phyloP scores from a whole-genome alignment of 1,140 invertebrate genomes.

The Schlechtendalia chinensis region DNA sequence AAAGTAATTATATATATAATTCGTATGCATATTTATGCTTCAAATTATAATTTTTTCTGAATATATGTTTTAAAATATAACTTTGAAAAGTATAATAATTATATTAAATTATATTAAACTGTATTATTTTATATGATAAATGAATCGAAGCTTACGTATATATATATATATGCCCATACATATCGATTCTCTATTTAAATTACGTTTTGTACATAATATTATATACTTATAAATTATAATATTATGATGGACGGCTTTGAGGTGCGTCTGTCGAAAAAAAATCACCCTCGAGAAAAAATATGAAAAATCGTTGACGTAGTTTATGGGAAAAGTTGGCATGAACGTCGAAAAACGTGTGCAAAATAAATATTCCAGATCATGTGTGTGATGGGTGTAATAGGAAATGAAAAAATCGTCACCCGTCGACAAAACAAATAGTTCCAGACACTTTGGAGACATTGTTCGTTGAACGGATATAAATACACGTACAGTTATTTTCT shows the following conservation, averaged over 20 bases:
- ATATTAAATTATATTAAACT: too few species aligned
- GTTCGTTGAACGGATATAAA: conserved; percentile 25
- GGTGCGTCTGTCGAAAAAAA: not conserved
- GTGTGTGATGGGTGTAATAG: not conserved
- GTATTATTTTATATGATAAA: too few species aligned
- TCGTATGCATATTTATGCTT: too few species aligned
- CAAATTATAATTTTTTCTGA: too few species aligned
- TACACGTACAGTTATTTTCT: not conserved
- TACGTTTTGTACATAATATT: conserved; percentile 17
- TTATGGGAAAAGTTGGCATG: conserved; percentile 25
- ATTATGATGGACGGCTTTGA: not conserved
- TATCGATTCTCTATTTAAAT: conserved; percentile 20
- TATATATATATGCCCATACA: too few species aligned
- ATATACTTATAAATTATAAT: too few species aligned
- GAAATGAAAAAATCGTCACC: conserved; percentile 30
- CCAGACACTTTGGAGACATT: conserved; percentile 35
- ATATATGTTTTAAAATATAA: too few species aligned
- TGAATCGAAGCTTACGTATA: too few species aligned
- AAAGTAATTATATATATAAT: too few species aligned
- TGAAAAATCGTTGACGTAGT: conserved; percentile 28
- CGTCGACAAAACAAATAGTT: conserved; percentile 31
- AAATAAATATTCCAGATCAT: conserved; percentile 32
- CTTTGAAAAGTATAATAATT: too few species aligned
- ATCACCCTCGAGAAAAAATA: conserved; percentile 19
- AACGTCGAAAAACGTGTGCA: not conserved